These are phyloP conservation scores for Drosophila mayaguana DNA, from an alignment of 2,888 invertebrate species.

Conservation along the genomic window DNA sequence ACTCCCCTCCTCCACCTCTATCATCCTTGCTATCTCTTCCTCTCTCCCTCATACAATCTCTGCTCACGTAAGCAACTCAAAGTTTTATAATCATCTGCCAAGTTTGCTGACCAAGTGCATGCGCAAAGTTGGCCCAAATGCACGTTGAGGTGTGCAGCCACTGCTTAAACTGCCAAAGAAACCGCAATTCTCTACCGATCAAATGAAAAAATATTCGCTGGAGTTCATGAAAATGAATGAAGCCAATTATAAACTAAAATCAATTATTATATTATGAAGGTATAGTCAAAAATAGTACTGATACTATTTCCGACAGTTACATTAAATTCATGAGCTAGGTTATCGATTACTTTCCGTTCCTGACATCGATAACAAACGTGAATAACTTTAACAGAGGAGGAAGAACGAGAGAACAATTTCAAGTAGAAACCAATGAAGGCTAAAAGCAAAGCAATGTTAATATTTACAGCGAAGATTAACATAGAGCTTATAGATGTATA, in stretches of 20 bases:
- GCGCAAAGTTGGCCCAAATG: conserved; percentile 45
- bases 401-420: too few species aligned
- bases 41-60: conserved; percentile 4
- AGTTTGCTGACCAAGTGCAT: conserved; percentile 47
- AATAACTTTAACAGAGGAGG: too few species aligned
- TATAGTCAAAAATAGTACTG: background rate
- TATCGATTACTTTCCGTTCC: background rate
- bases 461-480: too few species aligned
- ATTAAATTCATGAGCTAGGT: background rate
- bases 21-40: background rate
- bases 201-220: background rate
- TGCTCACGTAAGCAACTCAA: conserved; percentile 58
- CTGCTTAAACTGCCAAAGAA: conserved; percentile 1
- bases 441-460: too few species aligned
- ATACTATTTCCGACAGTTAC: background rate
- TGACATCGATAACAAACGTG: too few species aligned
- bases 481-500: too few species aligned
- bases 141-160: conserved; percentile 24
- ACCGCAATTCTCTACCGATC: background rate
- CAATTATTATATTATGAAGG: background rate
- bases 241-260: background rate
- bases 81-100: conserved; percentile 68
- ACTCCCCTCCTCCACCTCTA: too few species aligned
- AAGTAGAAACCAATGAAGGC: too few species aligned
- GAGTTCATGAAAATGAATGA: background rate